Evolutionary conservation across 2,113 vertebrate species (phyloP).

Genomic region (Dascyllus trimaculatus): DNA sequence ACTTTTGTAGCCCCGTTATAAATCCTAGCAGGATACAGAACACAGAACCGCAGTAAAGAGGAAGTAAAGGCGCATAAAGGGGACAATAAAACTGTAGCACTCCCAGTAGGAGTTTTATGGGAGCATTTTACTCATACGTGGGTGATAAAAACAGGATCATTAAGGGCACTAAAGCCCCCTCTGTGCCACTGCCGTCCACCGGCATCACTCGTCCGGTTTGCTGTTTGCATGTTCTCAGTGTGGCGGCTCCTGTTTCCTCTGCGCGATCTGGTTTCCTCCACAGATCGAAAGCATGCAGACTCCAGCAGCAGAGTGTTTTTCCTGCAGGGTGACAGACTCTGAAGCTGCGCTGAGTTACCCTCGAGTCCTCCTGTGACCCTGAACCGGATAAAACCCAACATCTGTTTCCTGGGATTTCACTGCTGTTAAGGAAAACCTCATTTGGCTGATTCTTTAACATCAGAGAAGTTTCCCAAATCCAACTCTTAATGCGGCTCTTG

Average conservation of each 20-base stretch:
- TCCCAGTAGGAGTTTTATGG: background rate
- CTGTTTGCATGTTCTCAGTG: too few species aligned
- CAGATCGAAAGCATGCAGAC: too few species aligned
- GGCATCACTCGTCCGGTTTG: too few species aligned
- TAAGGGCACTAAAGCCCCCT: background rate
- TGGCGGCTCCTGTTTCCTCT: conserved; percentile 2
- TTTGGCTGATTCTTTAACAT: background rate
- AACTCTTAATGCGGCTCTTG: background rate
- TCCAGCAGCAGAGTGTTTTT: background rate
- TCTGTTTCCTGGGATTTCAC: background rate
- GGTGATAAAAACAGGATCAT: background rate
- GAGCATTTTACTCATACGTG: background rate
- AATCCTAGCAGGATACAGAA: background rate
- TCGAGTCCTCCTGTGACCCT: background rate
- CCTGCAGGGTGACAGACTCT: conserved; percentile 10
- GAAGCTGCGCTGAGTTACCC: background rate
- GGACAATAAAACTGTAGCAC: background rate
- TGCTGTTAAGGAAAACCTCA: background rate
- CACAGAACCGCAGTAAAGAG: too few species aligned
- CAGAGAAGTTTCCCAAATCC: background rate
- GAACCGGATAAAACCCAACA: background rate
- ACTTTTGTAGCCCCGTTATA: background rate
- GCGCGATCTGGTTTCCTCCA: too few species aligned
- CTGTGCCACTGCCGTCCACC: background rate
- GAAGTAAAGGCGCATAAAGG: background rate